Base-by-base conservation (phyloP, 1,140 invertebrate species). In the Caerostris extrusa region DNA sequence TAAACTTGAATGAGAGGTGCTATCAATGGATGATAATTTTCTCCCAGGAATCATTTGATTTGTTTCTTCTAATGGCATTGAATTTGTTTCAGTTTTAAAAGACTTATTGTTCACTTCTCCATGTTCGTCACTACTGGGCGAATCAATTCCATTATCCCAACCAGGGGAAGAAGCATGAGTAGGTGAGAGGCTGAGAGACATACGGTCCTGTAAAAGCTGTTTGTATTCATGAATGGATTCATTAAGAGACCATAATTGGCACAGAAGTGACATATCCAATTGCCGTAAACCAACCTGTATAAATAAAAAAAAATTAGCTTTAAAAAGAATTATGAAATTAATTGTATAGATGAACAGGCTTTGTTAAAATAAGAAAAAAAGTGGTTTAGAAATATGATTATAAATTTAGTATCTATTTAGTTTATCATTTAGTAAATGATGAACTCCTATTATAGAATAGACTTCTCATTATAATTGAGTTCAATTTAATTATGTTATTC, bases 151-250 rank as follows among this genome's bases (percentile, higher is more conserved):
- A 67, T 94, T 94, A 81, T 95, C 95, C 95, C 95, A 95, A 2
- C 91, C 93, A 14, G 94, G 94, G 8, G 94, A 94, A 0, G 94
- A 95, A 7, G 87, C 56, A 61, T 92, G 86, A 10, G 93, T 88
- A 34, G 96, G 96, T 55, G 96, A 96, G 17, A 93, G 83, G 50
- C 83, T 87, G 19, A 96, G 95, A 14, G 97, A 97, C 67, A 97
- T 97, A 94, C 97, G 97, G 61, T 97, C 97, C 95, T 97, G 97
- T 60, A 98, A 95, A 34, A 98, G 96, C 87, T 97, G 97, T 17
- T 98, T 97, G 96, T 98, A 98, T 92, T 98, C 98, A 95, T 98
- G 98, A 95, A 98, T 98, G 2, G 98, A 97, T 95, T 98, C 98
- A 95, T 98, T 98, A 7, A 98, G 96, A 0, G 98, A 97, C 98